A percentile compares a stretch with the other conserved stretches of the same genome.
phyloP scores from a whole-genome alignment of 2,113 vertebrate species.

The Odocoileus hemionus region DNA sequence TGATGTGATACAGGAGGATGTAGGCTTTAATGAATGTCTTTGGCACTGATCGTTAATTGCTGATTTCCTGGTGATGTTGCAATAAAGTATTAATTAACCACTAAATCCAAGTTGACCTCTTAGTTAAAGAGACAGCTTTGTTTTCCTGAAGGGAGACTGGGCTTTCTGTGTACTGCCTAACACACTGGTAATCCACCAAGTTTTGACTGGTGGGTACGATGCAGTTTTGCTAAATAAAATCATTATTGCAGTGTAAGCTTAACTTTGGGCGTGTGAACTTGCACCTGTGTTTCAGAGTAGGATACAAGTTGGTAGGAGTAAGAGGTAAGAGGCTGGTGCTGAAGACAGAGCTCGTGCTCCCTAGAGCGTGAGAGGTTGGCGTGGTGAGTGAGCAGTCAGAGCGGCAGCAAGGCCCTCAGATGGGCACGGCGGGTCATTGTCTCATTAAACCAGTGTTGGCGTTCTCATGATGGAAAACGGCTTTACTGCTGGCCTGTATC shows the following conservation, averaged over 20 bases:
- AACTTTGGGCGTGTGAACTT: background rate
- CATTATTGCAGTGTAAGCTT: background rate
- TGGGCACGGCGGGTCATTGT: background rate
- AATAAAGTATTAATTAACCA: conserved; percentile 36
- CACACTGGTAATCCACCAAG: background rate
- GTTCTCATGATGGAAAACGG: background rate
- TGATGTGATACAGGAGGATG: background rate
- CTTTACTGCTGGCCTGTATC: background rate
- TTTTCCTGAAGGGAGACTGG: conserved; percentile 37
- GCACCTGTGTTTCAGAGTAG: background rate
- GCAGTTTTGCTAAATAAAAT: background rate
- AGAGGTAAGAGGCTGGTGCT: background rate
- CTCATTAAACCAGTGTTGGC: background rate
- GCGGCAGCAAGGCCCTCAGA: background rate
- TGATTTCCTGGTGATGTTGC: conserved; percentile 47
- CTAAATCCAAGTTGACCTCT: conserved; percentile 36
- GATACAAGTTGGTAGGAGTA: background rate
- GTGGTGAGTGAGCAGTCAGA: background rate
- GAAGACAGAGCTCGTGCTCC: background rate
- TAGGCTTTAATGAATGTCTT: conserved; percentile 17
- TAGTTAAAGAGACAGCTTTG: conserved; percentile 34
- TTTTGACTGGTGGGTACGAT: background rate
- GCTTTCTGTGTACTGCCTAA: background rate
- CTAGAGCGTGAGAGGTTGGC: background rate
- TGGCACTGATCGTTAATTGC: conserved; percentile 30